Evolutionary conservation across 2,888 invertebrate species (phyloP).

Genomic region (Lithophane semibrunnea): DNA sequence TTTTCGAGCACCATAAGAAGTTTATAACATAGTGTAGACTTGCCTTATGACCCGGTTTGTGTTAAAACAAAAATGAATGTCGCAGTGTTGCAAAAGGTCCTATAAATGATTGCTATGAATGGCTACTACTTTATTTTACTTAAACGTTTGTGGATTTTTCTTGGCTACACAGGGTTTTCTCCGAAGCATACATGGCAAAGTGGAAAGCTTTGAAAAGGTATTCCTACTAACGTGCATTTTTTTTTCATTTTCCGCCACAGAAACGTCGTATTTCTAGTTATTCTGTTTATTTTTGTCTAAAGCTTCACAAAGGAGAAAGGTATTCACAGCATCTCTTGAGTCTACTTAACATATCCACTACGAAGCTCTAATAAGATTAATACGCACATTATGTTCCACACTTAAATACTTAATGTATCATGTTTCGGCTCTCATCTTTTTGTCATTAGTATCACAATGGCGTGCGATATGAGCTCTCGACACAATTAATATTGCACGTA

Average conservation of each 20-base stretch:
- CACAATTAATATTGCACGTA: slow-evolving; percentile 79
- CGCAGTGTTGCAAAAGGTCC: slow-evolving; percentile 28
- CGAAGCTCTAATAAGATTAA: slow-evolving; percentile 36
- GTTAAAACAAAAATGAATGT: slow-evolving; percentile 34
- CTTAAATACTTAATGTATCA: slow-evolving; percentile 65
- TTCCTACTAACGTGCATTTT: no score
- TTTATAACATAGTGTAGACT: slow-evolving; percentile 46
- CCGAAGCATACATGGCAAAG: not conserved
- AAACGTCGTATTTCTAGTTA: not conserved
- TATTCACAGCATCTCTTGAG: not conserved
- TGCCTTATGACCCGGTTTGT: slow-evolving; percentile 35
- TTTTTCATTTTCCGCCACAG: not conserved
- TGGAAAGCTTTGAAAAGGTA: not conserved
- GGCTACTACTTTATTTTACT: slow-evolving; percentile 37
- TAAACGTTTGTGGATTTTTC: slow-evolving; percentile 21
- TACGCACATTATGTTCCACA: slow-evolving; percentile 47
- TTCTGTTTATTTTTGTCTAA: not conserved
- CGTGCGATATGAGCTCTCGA: slow-evolving; percentile 73
- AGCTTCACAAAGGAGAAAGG: not conserved
- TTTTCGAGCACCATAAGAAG: slow-evolving; percentile 40
- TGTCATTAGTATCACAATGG: slow-evolving; percentile 74
- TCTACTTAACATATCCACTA: slow-evolving; percentile 22
- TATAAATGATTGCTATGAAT: slow-evolving; percentile 46
- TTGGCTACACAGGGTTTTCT: slow-evolving; percentile 12
- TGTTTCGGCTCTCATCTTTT: slow-evolving; percentile 71